A percentile compares a stretch with the other conserved stretches of the same genome.
phyloP scores from a whole-genome alignment of 2,113 vertebrate species.

The Oenanthe oenanthe region DNA sequence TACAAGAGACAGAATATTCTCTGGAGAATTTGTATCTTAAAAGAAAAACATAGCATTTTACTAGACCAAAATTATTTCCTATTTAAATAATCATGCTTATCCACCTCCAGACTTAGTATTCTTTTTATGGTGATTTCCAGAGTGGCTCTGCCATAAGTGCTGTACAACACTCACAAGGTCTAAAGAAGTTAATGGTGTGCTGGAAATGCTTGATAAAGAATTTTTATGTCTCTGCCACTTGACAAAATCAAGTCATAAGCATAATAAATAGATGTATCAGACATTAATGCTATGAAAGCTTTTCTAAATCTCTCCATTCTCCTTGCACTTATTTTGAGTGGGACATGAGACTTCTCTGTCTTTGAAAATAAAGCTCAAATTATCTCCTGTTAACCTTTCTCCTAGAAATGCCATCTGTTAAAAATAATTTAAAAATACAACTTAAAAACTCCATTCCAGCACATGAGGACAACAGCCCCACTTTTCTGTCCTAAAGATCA shows the following conservation, averaged over 20 bases:
- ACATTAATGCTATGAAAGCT: not conserved
- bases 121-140: not conserved
- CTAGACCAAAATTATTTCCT: not conserved
- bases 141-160: not conserved
- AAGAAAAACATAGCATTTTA: not conserved
- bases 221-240: not conserved
- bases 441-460: not conserved
- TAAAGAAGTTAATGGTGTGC: not conserved
- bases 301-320: not conserved
- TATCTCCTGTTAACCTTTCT: not conserved
- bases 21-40: not conserved
- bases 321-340: not conserved
- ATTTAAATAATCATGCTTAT: not conserved
- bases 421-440: not conserved
- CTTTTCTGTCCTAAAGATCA: not conserved
- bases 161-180: not conserved
- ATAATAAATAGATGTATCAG: not conserved
- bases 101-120: not conserved
- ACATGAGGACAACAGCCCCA: not conserved
- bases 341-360: not conserved
- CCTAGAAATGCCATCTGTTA: not conserved
- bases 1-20: constrained; percentile 16
- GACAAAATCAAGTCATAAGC: not conserved
- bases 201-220: not conserved
- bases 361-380: not conserved